Evolutionary conservation across 2,888 invertebrate species (phyloP), one percentile per base, ranked within the genome.

Genomic region (Panzeria rudis): DNA sequence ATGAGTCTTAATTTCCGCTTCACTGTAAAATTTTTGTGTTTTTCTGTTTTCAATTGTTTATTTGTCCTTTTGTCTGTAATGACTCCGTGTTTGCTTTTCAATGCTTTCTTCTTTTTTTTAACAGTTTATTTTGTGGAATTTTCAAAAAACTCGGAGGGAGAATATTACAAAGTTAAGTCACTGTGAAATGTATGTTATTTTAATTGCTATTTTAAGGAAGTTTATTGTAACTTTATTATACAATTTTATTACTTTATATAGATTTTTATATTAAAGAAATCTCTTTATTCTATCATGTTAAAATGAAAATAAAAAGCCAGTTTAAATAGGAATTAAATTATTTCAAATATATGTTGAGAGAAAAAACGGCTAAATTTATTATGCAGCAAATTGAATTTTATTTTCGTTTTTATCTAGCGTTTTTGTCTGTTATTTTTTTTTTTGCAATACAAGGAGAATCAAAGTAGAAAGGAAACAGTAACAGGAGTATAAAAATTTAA

Each of bases 21-120:
- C 64, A 35, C 54, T 71, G 32, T 41, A 56, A 72, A 62, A 80
- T 87, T 88, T 89, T 88, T 89, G 50, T 29, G 9, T 52, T 32
- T 15, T 25, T 41, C 56, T 47, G 20, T 64, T 62, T 52, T 61
- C 25, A 29, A 32, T 41, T 77, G 29, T 64, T 35, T 62, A 3
- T 62, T 32, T 69, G 47, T 5, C 15, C 25, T 17, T 6, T 77
- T 82, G 11, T 5, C 13, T 23, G 23, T 23, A 52, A 52, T 13
- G 52, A 23, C 13, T 44, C 5, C n/a, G n/a, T 59, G n/a, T 17
- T 4, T 66, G 2, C 52, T 41, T 73, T 66, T 32, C 13, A 17
- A 47, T 71, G 61, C 62, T 1, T 62, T 41, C 5, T 71, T 11
- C n/a, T 29, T 35, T 44, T 32, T 66, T 52, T 35, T 11, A 7